Evolutionary conservation across 2,113 vertebrate species (phyloP).

Genomic region (Vulpes ferrilata): DNA sequence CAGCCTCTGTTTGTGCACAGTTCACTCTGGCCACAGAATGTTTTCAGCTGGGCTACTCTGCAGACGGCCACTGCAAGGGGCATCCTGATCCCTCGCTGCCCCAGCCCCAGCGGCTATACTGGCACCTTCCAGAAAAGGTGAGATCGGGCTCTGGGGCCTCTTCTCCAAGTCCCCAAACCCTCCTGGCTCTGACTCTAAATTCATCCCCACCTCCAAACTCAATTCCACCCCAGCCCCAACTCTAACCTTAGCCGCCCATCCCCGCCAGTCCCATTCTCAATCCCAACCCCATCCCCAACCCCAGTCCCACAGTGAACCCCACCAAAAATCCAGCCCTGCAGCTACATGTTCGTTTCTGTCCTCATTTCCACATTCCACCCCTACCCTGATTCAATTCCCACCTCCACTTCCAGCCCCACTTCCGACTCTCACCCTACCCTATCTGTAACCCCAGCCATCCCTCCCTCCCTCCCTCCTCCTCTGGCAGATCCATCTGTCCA

Average conservation of each 20-base stretch:
- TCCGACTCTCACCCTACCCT: background rate
- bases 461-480: background rate
- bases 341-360: background rate
- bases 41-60: slow-evolving; percentile 85
- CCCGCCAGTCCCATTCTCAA: background rate
- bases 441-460: background rate
- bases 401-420: background rate
- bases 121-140: slow-evolving; percentile 87
- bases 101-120: slow-evolving; percentile 84
- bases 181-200: background rate
- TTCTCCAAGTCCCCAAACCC: background rate
- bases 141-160: background rate
- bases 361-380: background rate
- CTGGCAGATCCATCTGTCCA: slow-evolving; percentile 67
- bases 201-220: background rate
- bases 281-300: background rate
- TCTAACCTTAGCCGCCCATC: too few species aligned
- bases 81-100: slow-evolving; percentile 66
- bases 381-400: background rate
- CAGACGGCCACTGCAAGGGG: slow-evolving; percentile 86
- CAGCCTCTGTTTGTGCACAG: slow-evolving; percentile 50
- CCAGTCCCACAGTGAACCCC: background rate
- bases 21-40: slow-evolving; percentile 85
- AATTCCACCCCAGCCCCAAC: background rate
- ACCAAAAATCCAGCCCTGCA: background rate